Evolutionary conservation across 2,888 invertebrate genomes (phyloP).

Genomic region (Apoda limacodes): DNA sequence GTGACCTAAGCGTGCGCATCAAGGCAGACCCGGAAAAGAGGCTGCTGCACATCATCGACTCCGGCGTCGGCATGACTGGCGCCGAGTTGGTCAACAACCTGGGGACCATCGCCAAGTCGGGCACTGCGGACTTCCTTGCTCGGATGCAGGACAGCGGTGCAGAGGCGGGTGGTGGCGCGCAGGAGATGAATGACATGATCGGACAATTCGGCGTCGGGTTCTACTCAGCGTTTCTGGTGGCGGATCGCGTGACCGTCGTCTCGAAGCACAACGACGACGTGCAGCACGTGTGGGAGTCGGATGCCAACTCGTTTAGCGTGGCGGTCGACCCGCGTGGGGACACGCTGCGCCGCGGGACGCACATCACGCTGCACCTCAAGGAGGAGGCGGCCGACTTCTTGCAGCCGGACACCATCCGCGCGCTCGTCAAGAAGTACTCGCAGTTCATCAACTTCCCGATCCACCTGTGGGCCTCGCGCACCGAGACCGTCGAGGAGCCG

Average conservation of each 20-base stretch:
- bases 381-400: constrained; percentile 97
- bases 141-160: constrained; percentile 93
- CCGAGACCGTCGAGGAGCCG: constrained; percentile 79
- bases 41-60: constrained; percentile 93
- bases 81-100: constrained; percentile 94
- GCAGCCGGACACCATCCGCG: constrained; percentile 90
- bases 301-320: constrained; percentile 90
- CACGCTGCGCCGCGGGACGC: constrained; percentile 90
- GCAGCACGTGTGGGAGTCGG: constrained; percentile 99
- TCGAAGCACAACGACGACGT: constrained; percentile 94
- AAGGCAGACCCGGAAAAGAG: constrained; percentile 94
- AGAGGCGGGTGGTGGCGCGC: no score
- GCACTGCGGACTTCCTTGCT: constrained; percentile 94
- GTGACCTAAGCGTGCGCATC: constrained; percentile 90
- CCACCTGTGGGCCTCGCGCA: constrained; percentile 87
- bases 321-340: constrained; percentile 94
- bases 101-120: constrained; percentile 98
- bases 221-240: constrained; percentile 97
- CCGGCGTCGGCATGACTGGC: constrained; percentile 98
- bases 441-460: constrained; percentile 99
- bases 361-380: constrained; percentile 91
- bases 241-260: constrained; percentile 95
- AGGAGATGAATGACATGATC: constrained; percentile 96
- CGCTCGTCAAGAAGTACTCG: constrained; percentile 96
- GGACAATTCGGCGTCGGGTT: constrained; percentile 99